phyloP scores from a whole-genome alignment of 2,797 vertebrate genomes.

The Clarias pachynema region DNA sequence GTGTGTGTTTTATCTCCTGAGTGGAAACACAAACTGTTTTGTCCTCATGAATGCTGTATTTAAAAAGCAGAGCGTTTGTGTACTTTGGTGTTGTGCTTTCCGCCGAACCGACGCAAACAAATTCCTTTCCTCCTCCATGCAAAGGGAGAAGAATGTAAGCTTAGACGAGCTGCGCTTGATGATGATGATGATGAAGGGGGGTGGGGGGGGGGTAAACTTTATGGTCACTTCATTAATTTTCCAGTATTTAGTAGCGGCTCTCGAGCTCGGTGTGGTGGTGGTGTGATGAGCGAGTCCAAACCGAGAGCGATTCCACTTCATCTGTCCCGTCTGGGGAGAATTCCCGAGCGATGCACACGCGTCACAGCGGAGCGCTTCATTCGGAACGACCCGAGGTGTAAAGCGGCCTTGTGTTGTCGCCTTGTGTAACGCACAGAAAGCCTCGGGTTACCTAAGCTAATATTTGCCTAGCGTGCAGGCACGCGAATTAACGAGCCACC shows the following conservation, averaged over 20 bases:
- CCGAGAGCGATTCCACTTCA: background rate
- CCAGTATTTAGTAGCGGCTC: conserved; percentile 1
- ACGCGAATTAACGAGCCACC: conserved; percentile 68
- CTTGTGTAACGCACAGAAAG: conserved; percentile 64
- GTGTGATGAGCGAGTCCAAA: background rate
- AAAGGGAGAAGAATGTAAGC: conserved; percentile 17
- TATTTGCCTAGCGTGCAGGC: conserved; percentile 75
- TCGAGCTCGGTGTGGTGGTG: background rate
- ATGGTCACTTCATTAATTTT: background rate
- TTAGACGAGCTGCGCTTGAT: background rate
- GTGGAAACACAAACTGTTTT: conserved; percentile 64
- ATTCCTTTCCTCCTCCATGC: conserved; percentile 31
- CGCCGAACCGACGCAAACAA: conserved; percentile 37
- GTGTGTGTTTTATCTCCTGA: conserved; percentile 6
- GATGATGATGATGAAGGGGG: background rate
- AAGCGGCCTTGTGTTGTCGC: conserved; percentile 70
- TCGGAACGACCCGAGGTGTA: conserved; percentile 60
- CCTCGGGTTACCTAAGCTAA: conserved; percentile 75
- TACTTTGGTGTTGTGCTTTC: conserved; percentile 44
- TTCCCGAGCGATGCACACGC: conserved; percentile 65
- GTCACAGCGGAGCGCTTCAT: conserved; percentile 64
- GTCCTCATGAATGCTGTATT: conserved; percentile 63
- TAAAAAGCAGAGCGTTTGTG: conserved; percentile 28
- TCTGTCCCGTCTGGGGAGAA: background rate
- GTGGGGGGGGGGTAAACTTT: background rate